These are phyloP conservation scores for Drosophila buzzatii DNA, from an alignment of 2,888 invertebrate species.

Conservation along the genomic window DNA sequence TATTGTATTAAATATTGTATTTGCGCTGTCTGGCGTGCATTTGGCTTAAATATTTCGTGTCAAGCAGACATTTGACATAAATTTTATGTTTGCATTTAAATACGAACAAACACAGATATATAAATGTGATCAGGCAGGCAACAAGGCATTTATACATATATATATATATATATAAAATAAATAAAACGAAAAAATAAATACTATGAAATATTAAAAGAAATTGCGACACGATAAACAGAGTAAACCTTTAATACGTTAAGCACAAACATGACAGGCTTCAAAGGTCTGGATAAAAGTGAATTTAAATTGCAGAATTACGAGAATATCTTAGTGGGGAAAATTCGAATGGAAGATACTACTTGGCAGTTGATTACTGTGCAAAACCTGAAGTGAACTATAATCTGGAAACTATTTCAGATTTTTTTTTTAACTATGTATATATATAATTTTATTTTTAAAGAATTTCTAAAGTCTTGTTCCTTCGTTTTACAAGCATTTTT, in stretches of 20 bases:
- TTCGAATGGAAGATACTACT: neutral
- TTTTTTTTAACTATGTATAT: too few relatives aligned
- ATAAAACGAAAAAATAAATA: slow-evolving; percentile 42
- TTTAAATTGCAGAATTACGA: neutral
- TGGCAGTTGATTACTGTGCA: too few relatives aligned
- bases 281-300: neutral
- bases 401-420: too few relatives aligned
- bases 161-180: slow-evolving; percentile 38
- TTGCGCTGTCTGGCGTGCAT: slow-evolving; percentile 60
- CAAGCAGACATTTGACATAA: slow-evolving; percentile 83
- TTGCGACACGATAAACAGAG: slow-evolving; percentile 22
- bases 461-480: too few relatives aligned
- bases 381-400: too few relatives aligned
- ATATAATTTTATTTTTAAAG: too few relatives aligned
- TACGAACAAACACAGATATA: slow-evolving; percentile 54
- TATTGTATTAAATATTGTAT: slow-evolving; percentile 64
- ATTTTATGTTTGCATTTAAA: slow-evolving; percentile 84
- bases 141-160: slow-evolving; percentile 49
- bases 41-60: slow-evolving; percentile 82
- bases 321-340: neutral
- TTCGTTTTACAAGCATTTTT: too few relatives aligned
- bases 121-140: slow-evolving; percentile 22
- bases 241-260: slow-evolving; percentile 11
- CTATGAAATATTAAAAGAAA: slow-evolving; percentile 59
- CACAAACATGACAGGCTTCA: slow-evolving; percentile 2